Evolutionary conservation across 2,113 vertebrate species (phyloP), one percentile per base, ranked within the genome.

Genomic region (Stercorarius parasiticus): DNA sequence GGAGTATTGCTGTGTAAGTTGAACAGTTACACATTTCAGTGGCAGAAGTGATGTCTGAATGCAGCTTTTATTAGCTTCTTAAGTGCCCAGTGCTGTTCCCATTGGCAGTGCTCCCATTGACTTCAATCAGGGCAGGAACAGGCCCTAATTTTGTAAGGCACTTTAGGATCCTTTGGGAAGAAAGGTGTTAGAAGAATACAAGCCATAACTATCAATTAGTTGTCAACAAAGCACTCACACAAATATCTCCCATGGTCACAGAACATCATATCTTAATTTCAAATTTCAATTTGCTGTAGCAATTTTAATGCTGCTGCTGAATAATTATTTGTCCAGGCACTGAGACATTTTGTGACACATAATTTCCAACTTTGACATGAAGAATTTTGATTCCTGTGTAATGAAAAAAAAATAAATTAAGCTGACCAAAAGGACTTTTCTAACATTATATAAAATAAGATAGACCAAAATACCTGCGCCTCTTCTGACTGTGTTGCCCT

Each of bases 1-100:
- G 32, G 69, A 91, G 69, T 92, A 86, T 84, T 95, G 88, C 88
- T 87, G 55, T 92, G 59, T 81, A 82, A 93, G 49, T 64, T 84
- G 88, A 95, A 95, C 88, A 94, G 82, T 90, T 94, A 90, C 74
- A 86, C 65, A 69, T 96, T 97, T 97, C 73, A 94, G 83, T 56
- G 65, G 88, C 56, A 97, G 92, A 84, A 92, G 65, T 92, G 77
- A 94, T 92, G 82, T 78, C 43, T 97, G 86, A 97, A 97, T 92
- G 87, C 87, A 94, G 76, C 93, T 97, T 97, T 96, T 97, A 95
- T 95, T 79, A 93, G 93, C 91, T 92, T 94, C 94, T 94, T 91
- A 97, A 95, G 96, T 96, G 73, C 86, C 88, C 83, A 82, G 88
- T 65, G 72, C 83, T 95, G 92, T 93, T 96, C 94, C 88, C 94